Evolutionary conservation across 2,113 vertebrate genomes (phyloP).

Genomic region (Vidua macroura): DNA sequence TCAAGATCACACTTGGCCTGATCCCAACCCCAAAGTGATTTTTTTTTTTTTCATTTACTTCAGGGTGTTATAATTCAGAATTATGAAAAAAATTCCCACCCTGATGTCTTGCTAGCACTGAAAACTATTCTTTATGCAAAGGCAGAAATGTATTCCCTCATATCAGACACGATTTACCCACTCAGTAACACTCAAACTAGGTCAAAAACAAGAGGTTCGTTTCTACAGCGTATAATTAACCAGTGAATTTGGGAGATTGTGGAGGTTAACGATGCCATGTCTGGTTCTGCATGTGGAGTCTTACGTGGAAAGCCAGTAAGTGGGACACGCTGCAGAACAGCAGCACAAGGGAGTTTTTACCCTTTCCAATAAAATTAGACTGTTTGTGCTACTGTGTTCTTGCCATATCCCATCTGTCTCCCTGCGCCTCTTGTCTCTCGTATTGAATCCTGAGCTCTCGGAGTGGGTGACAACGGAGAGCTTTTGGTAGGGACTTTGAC

Average conservation of each 20-base stretch:
- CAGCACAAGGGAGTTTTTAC: background rate
- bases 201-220: background rate
- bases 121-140: background rate
- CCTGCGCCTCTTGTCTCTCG: background rate
- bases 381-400: background rate
- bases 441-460: background rate
- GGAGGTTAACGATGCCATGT: background rate
- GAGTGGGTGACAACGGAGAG: background rate
- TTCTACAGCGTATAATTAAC: background rate
- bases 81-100: background rate
- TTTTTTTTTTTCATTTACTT: background rate
- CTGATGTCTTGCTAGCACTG: background rate
- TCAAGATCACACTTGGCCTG: background rate
- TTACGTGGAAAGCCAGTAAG: background rate
- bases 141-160: background rate
- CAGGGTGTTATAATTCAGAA: background rate
- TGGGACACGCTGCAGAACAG: background rate
- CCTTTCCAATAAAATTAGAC: slow-evolving; percentile 8
- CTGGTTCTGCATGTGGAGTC: background rate
- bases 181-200: background rate
- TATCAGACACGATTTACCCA: background rate
- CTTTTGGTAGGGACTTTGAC: background rate
- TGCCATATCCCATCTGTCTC: slow-evolving; percentile 24
- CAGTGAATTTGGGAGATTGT: background rate
- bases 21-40: background rate